Base-by-base conservation (phyloP, 1,140 invertebrate genomes). In the Dendrolimus punctatus region DNA sequence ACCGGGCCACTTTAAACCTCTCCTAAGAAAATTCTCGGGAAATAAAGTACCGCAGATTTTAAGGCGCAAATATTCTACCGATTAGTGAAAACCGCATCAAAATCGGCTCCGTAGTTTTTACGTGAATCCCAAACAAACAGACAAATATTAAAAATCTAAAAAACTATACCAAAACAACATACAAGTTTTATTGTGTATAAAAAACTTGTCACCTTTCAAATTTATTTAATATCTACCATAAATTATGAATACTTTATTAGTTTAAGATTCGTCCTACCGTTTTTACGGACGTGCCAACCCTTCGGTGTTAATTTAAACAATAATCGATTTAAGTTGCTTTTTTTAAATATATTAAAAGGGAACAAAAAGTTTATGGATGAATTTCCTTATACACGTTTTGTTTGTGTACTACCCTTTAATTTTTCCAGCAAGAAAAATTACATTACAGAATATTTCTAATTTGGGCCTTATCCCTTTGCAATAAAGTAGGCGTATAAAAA, bases 251-350 rank as follows among this genome's bases (percentile, higher is more conserved):
- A 9, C 68, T 75, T 73, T 75, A 73, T 62, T 49, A 60, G 42
- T 62, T 58, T 38, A 70, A 71, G 69, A 72, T 72, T 63, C 51
- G 54, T 62, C 70, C 74, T 81, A 73, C 74, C 62, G 78, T 76
- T 79, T 80, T 79, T 81, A 76, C 67, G 54, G 46, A 57, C 47
- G 6, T 51, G 67, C 67, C 68, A 68, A 66, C 72, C 72, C 53
- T 72, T 72, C 57, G 60, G 57, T 69, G 62, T 71, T 68, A 65
- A 71, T 68, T 66, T 60, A 59, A 68, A 65, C 44, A 38, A 58
- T 66, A 76, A 79, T 76, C 71, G 63, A 74, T 74, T 72, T 40
- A 44, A 23, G 23, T 23, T 23, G 23, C 23, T 23, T 23, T 23
- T 23, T 23, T 23, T 23, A 23, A 23, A 23, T 49, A 46, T 62